Evolutionary conservation across 2,888 invertebrate species (phyloP).

Genomic region (Muscina levida): DNA sequence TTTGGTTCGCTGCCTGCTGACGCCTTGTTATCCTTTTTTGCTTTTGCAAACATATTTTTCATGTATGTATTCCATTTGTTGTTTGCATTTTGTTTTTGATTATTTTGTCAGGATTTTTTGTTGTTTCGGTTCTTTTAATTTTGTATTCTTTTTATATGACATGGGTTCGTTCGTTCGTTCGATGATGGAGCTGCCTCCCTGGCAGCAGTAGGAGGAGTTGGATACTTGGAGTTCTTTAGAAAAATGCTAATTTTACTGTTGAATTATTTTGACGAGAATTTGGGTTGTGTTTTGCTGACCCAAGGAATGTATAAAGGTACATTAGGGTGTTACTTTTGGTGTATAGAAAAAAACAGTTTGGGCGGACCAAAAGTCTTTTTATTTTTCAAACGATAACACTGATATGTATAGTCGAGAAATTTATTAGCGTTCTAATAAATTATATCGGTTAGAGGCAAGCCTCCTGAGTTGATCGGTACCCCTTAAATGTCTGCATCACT

Average conservation of each 20-base stretch:
- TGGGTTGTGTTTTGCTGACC: background rate
- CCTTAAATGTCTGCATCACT: too few species aligned
- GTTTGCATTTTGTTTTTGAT: constrained; percentile 32
- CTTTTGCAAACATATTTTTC: background rate
- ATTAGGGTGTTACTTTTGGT: too few species aligned
- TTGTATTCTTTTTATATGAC: constrained; percentile 37
- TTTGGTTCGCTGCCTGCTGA: background rate
- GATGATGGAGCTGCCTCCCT: too few species aligned
- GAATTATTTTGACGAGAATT: constrained; percentile 1
- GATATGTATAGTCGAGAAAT: too few species aligned
- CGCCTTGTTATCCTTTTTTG: constrained; percentile 23
- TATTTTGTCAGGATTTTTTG: constrained; percentile 27
- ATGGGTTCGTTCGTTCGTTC: constrained; percentile 36
- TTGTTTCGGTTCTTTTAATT: background rate
- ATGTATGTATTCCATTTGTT: background rate
- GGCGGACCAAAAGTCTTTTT: too few species aligned
- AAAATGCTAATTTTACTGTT: constrained; percentile 54
- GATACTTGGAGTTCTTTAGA: constrained; percentile 38
- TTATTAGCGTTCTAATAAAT: too few species aligned
- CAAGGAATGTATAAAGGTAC: too few species aligned
- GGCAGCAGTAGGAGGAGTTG: background rate
- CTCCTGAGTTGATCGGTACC: too few species aligned
- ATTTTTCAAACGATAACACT: too few species aligned
- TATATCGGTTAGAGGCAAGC: too few species aligned
- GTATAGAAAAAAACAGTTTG: too few species aligned